Percentiles rank a stretch among this genome's conserved stretches.
Evolutionary conservation across 2,797 vertebrate species (phyloP).

Genomic region (Tragelaphus oryx): DNA sequence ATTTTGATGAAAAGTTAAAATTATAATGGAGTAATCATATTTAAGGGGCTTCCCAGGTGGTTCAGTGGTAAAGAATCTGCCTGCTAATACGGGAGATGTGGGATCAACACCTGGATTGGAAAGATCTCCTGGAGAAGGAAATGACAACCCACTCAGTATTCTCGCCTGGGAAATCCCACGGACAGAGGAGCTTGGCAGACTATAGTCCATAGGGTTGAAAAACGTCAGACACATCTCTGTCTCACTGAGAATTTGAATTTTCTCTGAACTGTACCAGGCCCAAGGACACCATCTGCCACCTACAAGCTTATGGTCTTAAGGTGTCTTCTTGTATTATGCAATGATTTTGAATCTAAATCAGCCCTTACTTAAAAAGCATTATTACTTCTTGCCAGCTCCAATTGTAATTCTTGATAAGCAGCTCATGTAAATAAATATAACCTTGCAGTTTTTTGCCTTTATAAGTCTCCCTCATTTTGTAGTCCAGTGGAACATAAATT

Average conservation of each 20-base stretch:
- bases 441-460: neutral
- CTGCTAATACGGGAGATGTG: fast-evolving
- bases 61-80: neutral
- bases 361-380: neutral
- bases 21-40: neutral
- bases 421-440: neutral
- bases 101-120: neutral
- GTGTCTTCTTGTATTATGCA: neutral
- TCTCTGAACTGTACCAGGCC: neutral
- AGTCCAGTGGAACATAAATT: neutral
- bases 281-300: neutral
- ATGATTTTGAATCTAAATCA: neutral
- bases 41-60: neutral
- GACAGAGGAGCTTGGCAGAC: neutral
- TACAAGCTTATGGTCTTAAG: neutral
- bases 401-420: neutral
- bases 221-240: neutral
- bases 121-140: neutral
- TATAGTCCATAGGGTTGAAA: neutral
- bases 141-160: neutral
- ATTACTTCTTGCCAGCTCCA: neutral
- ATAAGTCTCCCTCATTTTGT: neutral
- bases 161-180: neutral
- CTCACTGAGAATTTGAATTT: neutral
- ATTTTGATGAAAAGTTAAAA: neutral